Evolutionary conservation across 2,888 invertebrate species (phyloP).

Genomic region (Acrobasis consociella): DNA sequence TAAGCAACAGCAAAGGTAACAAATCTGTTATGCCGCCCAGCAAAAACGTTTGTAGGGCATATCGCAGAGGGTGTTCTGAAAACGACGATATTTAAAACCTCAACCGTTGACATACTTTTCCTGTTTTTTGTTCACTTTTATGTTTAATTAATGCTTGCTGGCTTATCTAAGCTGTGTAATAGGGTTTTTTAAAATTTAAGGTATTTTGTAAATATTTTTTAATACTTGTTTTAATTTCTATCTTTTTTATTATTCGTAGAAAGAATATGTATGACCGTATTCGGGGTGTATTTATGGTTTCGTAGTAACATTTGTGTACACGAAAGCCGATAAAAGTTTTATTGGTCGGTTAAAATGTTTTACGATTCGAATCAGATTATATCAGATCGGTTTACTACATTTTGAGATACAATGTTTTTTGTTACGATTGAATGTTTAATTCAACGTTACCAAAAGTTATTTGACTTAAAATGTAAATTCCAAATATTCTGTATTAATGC

Average conservation of each 20-base stretch:
- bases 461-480: neutral
- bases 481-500: neutral
- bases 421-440: neutral
- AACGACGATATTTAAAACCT: neutral
- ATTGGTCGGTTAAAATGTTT: conserved; percentile 61
- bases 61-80: neutral
- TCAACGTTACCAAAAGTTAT: neutral
- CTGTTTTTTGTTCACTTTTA: neutral
- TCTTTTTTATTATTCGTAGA: conserved; percentile 25
- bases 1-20: too few species aligned
- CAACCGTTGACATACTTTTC: neutral
- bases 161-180: neutral
- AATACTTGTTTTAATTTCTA: neutral
- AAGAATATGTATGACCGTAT: conserved; percentile 43
- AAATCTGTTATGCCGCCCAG: too few species aligned
- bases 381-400: conserved; percentile 32
- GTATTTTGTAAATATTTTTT: neutral
- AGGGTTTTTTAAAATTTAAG: neutral
- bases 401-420: conserved; percentile 10
- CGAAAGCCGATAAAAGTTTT: conserved; percentile 57
- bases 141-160: neutral
- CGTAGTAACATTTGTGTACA: conserved; percentile 48
- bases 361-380: conserved; percentile 57
- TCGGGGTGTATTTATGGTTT: conserved; percentile 62
- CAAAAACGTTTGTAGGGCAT: neutral